Evolutionary conservation across 2,888 invertebrate genomes (phyloP).

Genomic region (Tachina lurida): DNA sequence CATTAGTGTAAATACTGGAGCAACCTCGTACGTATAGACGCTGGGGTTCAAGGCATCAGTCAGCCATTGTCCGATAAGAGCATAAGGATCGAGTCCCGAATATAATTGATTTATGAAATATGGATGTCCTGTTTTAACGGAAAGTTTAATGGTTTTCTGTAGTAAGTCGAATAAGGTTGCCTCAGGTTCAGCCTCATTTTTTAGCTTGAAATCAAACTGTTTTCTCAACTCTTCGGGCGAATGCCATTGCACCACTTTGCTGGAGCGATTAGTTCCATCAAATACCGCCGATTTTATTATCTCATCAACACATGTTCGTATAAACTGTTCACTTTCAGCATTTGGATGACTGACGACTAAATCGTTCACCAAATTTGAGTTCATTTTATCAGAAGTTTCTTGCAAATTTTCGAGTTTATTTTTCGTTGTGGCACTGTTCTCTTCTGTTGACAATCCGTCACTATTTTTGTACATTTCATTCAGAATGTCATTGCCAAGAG

Average conservation of each 20-base stretch:
- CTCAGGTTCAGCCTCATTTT: constrained; percentile 85
- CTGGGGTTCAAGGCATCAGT: constrained; percentile 93
- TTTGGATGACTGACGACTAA: constrained; percentile 85
- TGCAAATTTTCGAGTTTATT: constrained; percentile 5
- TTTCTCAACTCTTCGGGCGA: constrained; percentile 88
- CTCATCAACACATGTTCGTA: constrained; percentile 88
- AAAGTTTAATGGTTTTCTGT: constrained; percentile 90
- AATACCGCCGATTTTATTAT: constrained; percentile 90
- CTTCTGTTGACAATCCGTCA: constrained; percentile 47
- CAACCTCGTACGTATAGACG: constrained; percentile 94
- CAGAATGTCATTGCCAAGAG: constrained; percentile 54
- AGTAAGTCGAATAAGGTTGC: constrained; percentile 87
- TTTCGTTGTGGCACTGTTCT: constrained; percentile 42
- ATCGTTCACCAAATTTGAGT: constrained; percentile 38
- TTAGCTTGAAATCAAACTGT: constrained; percentile 87
- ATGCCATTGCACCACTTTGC: constrained; percentile 92
- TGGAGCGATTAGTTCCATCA: constrained; percentile 87
- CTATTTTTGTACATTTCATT: constrained; percentile 58
- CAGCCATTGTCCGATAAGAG: constrained; percentile 92
- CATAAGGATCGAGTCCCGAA: constrained; percentile 93
- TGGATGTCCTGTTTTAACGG: constrained; percentile 95
- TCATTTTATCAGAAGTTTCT: constrained; percentile 51
- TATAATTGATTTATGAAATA: constrained; percentile 95
- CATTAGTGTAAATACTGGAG: constrained; percentile 94
- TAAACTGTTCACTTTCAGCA: constrained; percentile 88